phyloP scores from a whole-genome alignment of 2,888 invertebrate genomes.

The Cyrtodaria siliqua region DNA sequence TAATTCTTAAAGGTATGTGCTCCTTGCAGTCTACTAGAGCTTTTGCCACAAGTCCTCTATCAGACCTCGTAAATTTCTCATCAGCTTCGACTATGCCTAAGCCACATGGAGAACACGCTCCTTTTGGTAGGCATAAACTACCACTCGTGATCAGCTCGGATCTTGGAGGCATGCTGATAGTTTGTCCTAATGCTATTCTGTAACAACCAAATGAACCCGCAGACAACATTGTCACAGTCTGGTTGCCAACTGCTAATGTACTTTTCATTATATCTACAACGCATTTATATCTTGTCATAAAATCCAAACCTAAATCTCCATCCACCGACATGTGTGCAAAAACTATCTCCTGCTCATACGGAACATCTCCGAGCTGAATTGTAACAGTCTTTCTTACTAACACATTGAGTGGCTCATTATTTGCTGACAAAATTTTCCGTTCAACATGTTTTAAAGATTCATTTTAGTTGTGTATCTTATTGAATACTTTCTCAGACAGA shows the following conservation, averaged over 20 bases:
- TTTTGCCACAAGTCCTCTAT: constrained; percentile 20
- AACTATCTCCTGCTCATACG: constrained; percentile 9
- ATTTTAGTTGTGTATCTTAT: no score
- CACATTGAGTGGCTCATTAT: no score
- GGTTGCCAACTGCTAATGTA: not conserved
- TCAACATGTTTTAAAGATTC: no score
- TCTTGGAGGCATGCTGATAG: constrained; percentile 19
- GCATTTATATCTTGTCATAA: constrained; percentile 8
- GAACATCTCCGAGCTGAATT: no score
- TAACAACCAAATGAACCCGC: constrained; percentile 25
- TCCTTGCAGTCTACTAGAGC: constrained; percentile 12
- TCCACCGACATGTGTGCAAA: constrained; percentile 21
- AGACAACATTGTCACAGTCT: not conserved
- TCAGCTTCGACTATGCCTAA: constrained; percentile 30
- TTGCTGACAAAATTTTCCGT: no score
- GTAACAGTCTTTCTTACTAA: no score
- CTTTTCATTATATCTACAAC: no score
- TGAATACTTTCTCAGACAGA: no score
- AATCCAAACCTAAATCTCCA: constrained; percentile 25
- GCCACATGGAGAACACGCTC: no score
- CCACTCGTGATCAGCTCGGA: constrained; percentile 26
- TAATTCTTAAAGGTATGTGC: no score
- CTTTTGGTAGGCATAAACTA: not conserved
- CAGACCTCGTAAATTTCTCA: constrained; percentile 5
- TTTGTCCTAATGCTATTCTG: constrained; percentile 10